Base-by-base conservation (phyloP, 2,888 invertebrate genomes). In the Cistogaster globosa region DNA sequence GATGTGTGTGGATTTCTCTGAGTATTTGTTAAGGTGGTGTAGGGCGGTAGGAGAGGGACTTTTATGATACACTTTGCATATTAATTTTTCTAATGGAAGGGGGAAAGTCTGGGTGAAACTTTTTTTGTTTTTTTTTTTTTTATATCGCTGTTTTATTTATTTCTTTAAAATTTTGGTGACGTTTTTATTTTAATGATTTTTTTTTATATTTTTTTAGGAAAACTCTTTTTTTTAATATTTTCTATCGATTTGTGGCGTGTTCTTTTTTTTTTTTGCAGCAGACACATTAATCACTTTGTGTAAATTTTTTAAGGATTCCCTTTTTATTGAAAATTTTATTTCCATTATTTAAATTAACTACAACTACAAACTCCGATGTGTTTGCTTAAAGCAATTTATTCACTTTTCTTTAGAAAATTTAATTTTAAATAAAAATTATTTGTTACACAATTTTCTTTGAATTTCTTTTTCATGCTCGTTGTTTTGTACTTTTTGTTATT, bases 391-490 rank as follows among this genome's bases (percentile, higher is more conserved):
- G 18, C 20, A 32, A 42, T 63, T 68, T 53, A 11, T 60, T 55
- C 45, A 42, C 32, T 69, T 62, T 63, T 63, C 38, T 60, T 45
- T 11, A n/a, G 51, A 20, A 36, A 58, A 26, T 36, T 48, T 57
- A 53, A 26, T 32, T 67, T 86, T 79, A 63, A 48, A 36, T 77
- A 51, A 78, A 71, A 74, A 82, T 74, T 71, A 74, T 78, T 85
- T 85, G 85, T 85, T 85, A 85, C 85, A 85, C 85, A 85, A 85
- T 85, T 78, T 71, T 86, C 77, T 78, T 63, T 77, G 36, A 58
- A 57, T 68, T 65, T 68, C 69, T 57, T 67, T 83, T 77, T 58
- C 36, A 11, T 51, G 12, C 48, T 77, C 45, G 42, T 42, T 60
- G 42, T 63, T 74, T 63, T 67, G 67, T 67, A 45, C 69, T 45